Evolutionary conservation across 2,888 invertebrate species (phyloP).

Genomic region (Fragum fragum): DNA sequence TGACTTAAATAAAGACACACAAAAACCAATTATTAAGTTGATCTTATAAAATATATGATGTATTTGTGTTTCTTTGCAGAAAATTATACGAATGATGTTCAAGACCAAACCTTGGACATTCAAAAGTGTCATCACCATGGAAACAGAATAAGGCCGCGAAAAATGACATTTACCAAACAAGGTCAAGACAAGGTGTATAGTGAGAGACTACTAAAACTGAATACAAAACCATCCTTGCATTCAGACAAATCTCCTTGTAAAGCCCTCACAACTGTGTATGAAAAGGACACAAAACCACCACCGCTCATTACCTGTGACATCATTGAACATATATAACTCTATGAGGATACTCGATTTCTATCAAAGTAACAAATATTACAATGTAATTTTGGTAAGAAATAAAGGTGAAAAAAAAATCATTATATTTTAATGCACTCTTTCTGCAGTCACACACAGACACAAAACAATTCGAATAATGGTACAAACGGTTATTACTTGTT

Average conservation of each 20-base stretch:
- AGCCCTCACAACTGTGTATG: slow-evolving; percentile 2
- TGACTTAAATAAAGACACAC: no score
- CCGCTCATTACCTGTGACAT: slow-evolving; percentile 47
- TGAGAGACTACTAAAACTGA: background rate
- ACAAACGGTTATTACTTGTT: no score
- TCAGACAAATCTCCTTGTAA: background rate
- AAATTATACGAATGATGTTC: background rate
- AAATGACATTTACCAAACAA: slow-evolving; percentile 55
- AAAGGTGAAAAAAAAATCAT: no score
- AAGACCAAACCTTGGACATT: slow-evolving; percentile 8
- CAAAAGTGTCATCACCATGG: slow-evolving; percentile 38
- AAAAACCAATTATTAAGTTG: no score
- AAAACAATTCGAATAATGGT: no score
- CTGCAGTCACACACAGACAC: no score
- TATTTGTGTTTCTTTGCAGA: background rate
- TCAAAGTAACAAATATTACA: no score
- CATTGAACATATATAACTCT: slow-evolving; percentile 52
- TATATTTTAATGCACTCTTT: no score
- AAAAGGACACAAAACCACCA: background rate
- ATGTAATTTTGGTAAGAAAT: no score
- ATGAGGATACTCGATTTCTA: no score
- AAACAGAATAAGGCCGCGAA: slow-evolving; percentile 44
- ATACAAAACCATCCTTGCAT: background rate
- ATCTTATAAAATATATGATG: no score
- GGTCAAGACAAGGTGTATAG: slow-evolving; percentile 29